Evolutionary conservation across 64 coral and sea anemone species (phyloP), one percentile per base, ranked within the genome.

Genomic region (Astreopora myriophthalma): DNA sequence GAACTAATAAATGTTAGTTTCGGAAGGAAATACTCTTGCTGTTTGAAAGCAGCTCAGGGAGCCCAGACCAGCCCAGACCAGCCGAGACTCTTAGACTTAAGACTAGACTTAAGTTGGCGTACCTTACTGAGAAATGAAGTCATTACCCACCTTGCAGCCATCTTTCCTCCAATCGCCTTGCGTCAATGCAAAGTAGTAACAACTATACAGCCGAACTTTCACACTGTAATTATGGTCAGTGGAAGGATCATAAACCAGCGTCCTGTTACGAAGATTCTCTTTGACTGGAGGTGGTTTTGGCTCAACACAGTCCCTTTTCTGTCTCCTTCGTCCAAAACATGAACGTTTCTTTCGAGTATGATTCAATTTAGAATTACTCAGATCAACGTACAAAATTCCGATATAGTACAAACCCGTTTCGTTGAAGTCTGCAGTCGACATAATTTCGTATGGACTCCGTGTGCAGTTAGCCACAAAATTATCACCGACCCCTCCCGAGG

Each of bases 221-320:
- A 78, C 12, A 10, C 40, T 78, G n/a, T 78, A 78, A 40, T 78
- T 78, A n/a, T 78, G 40, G 24, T 78, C 75, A 2, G 44, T 78
- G 26, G 44, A 27, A 17, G 75, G 75, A 51, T 78, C 29, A 29
- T 52, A 78, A 51, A 51, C 44, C 40, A 78, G 46, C 6, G 75
- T 78, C 46, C 23, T 78, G 24, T 78, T 78, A 48, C 17, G 17
- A 3, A 30, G 11, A 19, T 27, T 29, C 16, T 26, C 40, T 78
- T 78, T 78, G 13, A 78, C 42, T 30, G 75, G 75, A 78, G 75
- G 75, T 52, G 75, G 75, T 48, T 78, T 78, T 30, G 40, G 75
- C 36, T 78, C 75, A 78, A 78, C 75, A 19, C 75, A 78, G 23
- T 78, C 75, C 24, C 75, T 78, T 78, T 51, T 78, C 25, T 51